Evolutionary conservation across 2,888 invertebrate genomes (phyloP).

Genomic region (Phaedon cochleariae): DNA sequence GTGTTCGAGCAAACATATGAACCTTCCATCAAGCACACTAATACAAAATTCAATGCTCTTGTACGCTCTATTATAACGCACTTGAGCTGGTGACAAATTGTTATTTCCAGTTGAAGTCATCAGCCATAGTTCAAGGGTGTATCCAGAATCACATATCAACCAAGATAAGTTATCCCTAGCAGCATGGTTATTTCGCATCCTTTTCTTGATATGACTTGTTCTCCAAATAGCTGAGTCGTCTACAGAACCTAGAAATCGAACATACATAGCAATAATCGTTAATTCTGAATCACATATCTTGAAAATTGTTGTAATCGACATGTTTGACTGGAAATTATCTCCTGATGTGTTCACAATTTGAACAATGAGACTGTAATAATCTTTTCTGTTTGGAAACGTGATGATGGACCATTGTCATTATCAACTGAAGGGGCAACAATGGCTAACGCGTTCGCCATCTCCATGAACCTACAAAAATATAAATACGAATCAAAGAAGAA

Average conservation of each 20-base stretch:
- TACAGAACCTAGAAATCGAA: constrained; percentile 22
- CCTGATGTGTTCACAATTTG: background rate
- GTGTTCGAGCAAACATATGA: constrained; percentile 19
- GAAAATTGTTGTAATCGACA: constrained; percentile 4
- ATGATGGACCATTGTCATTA: constrained; percentile 4
- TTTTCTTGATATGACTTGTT: constrained; percentile 14
- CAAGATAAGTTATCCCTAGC: constrained; percentile 11
- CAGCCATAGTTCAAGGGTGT: constrained; percentile 21
- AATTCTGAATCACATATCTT: constrained; percentile 16
- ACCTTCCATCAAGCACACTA: constrained; percentile 22
- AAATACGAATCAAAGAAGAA: background rate
- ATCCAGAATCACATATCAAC: constrained; percentile 11
- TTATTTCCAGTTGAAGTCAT: constrained; percentile 16
- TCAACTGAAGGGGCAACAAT: constrained; percentile 7
- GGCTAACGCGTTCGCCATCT: background rate
- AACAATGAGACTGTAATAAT: background rate
- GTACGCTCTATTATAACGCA: constrained; percentile 11
- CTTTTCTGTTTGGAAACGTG: background rate
- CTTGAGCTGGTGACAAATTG: constrained; percentile 12
- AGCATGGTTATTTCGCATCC: background rate
- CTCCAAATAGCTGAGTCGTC: constrained; percentile 20
- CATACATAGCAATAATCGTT: constrained; percentile 20
- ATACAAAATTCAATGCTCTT: constrained; percentile 15
- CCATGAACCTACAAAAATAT: background rate
- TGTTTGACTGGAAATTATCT: background rate